Evolutionary conservation across 53 echinoderm and acorn worm species (phyloP).

Genomic region (Astropecten irregularis): DNA sequence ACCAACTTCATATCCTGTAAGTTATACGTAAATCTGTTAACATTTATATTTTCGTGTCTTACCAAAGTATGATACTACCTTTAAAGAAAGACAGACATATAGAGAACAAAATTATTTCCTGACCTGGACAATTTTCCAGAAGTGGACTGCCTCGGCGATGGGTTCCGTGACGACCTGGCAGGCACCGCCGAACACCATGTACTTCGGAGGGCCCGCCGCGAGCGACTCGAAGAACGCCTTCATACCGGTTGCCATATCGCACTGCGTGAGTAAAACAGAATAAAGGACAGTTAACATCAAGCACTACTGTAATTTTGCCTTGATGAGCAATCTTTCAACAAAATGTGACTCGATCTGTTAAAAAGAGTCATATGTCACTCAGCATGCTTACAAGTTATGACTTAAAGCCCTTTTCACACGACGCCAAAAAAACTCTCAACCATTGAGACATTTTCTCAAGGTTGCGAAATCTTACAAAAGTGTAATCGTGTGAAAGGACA

Average conservation of each 20-base stretch:
- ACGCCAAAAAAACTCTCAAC: too few relatives aligned
- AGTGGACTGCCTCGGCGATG: slow-evolving; percentile 82
- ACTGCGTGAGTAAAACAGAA: slow-evolving; percentile 62
- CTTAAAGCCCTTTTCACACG: too few relatives aligned
- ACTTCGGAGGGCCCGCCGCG: slow-evolving; percentile 83
- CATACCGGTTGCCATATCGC: slow-evolving; percentile 91
- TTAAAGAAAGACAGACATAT: not conserved
- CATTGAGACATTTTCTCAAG: too few relatives aligned
- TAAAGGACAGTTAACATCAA: not conserved
- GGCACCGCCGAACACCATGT: slow-evolving; percentile 99
- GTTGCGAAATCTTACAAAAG: too few relatives aligned
- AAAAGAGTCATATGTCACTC: too few relatives aligned
- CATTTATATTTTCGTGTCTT: too few relatives aligned
- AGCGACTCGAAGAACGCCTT: slow-evolving; percentile 93
- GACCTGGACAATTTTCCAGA: slow-evolving; percentile 97
- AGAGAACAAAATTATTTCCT: too few relatives aligned
- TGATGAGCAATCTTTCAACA: not conserved
- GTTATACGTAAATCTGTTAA: too few relatives aligned
- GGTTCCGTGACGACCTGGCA: slow-evolving; percentile 93
- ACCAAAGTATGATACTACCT: too few relatives aligned
- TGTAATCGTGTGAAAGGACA: too few relatives aligned
- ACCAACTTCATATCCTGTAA: too few relatives aligned
- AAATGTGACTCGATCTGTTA: not conserved
- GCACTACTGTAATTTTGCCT: not conserved
- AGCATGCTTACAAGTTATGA: not conserved